These are phyloP conservation scores for Spialia ferax DNA, from an alignment of 2,888 invertebrate genomes.

Conservation along the genomic window DNA sequence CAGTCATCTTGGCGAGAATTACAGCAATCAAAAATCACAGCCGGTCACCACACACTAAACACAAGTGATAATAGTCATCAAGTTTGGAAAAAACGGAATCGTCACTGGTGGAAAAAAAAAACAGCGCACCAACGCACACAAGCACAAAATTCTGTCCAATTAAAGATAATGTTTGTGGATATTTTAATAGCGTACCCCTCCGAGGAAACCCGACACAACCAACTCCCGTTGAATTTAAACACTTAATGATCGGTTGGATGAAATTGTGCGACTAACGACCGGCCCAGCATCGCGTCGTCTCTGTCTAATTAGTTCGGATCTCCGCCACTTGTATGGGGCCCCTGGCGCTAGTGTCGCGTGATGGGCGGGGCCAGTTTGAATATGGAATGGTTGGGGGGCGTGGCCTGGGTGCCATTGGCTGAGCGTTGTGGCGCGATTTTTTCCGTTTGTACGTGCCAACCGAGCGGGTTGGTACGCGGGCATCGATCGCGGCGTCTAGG, in stretches of 20 bases:
- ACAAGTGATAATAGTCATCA: conserved; percentile 82
- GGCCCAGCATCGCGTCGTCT: conserved; percentile 72
- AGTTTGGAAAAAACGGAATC: conserved; percentile 78
- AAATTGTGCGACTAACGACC: conserved; percentile 86
- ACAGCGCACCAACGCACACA: conserved; percentile 75
- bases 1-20: conserved; percentile 47
- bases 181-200: conserved; percentile 86
- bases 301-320: conserved; percentile 74
- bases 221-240: conserved; percentile 86
- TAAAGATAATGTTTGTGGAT: conserved; percentile 87
- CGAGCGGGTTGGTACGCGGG: conserved; percentile 77
- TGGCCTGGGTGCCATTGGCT: conserved; percentile 64
- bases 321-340: conserved; percentile 72
- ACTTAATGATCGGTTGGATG: conserved; percentile 86
- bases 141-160: conserved; percentile 84
- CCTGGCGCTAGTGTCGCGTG: conserved; percentile 67
- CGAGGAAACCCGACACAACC: conserved; percentile 86
- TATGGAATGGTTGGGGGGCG: conserved; percentile 68
- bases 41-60: conserved; percentile 75
- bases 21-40: conserved; percentile 59
- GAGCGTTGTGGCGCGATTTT: conserved; percentile 69
- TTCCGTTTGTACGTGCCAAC: conserved; percentile 75
- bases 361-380: conserved; percentile 62
- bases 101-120: conserved; percentile 75
- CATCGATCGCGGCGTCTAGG: conserved; percentile 81